Evolutionary conservation across 1,140 invertebrate genomes (phyloP).

Genomic region (Druon quercuslanigerum): DNA sequence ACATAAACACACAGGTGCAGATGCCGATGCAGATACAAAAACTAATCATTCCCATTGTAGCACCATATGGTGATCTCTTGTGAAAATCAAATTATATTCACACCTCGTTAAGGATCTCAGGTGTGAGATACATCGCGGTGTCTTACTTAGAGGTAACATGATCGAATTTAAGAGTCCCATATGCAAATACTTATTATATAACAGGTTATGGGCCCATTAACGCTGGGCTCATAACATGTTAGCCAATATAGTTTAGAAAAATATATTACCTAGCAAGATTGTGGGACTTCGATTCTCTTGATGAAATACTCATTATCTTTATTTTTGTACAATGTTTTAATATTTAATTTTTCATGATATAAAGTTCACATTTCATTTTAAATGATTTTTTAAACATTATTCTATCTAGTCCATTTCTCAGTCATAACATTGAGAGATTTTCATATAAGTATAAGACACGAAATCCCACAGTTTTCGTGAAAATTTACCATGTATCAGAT

Average conservation of each 20-base stretch:
- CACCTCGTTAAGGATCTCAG: background rate
- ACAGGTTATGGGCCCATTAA: too few species aligned
- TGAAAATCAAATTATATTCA: slow-evolving; percentile 27
- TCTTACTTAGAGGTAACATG: slow-evolving; percentile 15
- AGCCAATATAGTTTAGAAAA: too few species aligned
- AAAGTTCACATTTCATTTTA: too few species aligned
- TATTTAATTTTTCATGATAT: too few species aligned
- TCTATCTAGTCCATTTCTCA: too few species aligned
- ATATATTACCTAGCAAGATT: too few species aligned
- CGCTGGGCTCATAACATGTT: too few species aligned
- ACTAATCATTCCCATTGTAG: slow-evolving; percentile 1
- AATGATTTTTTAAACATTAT: too few species aligned
- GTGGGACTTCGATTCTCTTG: too few species aligned
- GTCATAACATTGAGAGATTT: too few species aligned
- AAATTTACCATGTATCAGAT: background rate
- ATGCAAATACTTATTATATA: background rate
- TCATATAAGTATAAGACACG: background rate
- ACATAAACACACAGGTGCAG: background rate
- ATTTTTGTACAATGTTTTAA: too few species aligned
- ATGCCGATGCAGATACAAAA: background rate
- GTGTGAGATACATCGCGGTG: slow-evolving; percentile 13
- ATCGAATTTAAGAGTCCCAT: background rate
- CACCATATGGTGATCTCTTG: background rate
- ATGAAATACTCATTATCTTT: too few species aligned
- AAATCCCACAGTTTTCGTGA: background rate